Percentiles rank a stretch among this genome's conserved stretches.
Evolutionary conservation across 2,888 invertebrate species (phyloP).

Genomic region (Oxycera nigricornis): DNA sequence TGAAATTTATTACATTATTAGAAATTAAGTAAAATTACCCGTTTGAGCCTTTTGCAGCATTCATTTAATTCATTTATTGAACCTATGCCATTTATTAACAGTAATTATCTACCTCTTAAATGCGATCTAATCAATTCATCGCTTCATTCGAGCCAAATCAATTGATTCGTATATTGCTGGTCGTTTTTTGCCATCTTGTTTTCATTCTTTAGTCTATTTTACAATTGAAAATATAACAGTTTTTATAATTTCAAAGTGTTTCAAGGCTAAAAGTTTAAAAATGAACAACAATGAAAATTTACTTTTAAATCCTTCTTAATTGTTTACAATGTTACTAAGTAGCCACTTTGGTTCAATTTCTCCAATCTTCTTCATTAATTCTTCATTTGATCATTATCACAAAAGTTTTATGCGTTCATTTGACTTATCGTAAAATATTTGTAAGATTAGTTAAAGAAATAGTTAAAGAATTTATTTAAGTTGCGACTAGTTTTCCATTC

Average conservation of each 20-base stretch:
- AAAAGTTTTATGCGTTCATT: conserved; percentile 32
- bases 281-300: background rate
- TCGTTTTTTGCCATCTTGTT: background rate
- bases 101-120: background rate
- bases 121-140: background rate
- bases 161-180: background rate
- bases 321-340: background rate
- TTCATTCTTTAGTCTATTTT: too few species aligned
- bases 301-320: background rate
- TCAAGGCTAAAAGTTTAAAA: background rate
- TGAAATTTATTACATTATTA: too few species aligned
- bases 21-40: too few species aligned
- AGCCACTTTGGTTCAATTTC: conserved; percentile 31
- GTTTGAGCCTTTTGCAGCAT: background rate
- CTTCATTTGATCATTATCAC: conserved; percentile 19
- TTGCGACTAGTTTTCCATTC: background rate
- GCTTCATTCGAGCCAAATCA: background rate
- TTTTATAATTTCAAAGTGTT: background rate
- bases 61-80: background rate
- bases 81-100: background rate
- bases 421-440: conserved; percentile 14
- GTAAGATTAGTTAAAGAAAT: conserved; percentile 11
- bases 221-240: background rate
- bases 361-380: background rate
- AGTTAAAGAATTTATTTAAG: background rate